Conservation (phyloP, 2,113 vertebrate genomes). For the Microcebus jonahi region DNA sequence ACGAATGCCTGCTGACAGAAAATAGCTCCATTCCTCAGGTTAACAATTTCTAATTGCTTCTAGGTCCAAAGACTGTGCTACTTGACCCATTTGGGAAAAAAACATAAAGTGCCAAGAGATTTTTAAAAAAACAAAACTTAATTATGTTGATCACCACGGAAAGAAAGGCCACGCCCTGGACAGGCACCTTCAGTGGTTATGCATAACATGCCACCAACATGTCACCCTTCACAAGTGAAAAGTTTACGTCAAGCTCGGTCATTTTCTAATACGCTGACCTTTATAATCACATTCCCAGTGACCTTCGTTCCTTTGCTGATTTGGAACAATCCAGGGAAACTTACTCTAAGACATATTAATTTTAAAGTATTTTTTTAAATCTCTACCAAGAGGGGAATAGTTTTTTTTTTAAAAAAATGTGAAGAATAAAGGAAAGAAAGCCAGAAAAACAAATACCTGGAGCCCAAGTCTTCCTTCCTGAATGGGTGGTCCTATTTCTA, state of each 20-base stretch:
- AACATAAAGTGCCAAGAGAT: background rate
- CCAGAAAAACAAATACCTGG: background rate
- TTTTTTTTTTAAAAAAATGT: background rate
- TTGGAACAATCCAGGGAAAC: background rate
- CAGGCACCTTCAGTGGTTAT: background rate
- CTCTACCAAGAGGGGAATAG: background rate
- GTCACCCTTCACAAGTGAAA: background rate
- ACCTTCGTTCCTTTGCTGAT: background rate
- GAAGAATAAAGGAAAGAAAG: constrained; percentile 15
- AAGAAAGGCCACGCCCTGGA: background rate
- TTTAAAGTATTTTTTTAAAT: constrained; percentile 15
- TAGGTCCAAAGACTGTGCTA: background rate
- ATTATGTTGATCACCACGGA: background rate
- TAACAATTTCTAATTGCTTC: background rate
- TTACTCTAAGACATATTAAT: background rate
- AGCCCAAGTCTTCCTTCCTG: background rate
- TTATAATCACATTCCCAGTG: background rate
- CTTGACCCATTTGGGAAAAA: background rate
- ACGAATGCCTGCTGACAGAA: background rate
- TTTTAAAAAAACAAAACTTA: background rate
- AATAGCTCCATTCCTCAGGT: background rate
- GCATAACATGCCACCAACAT: background rate
- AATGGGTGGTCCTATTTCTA: background rate
- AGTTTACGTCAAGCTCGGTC: background rate
- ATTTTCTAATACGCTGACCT: constrained; percentile 11